Percentiles rank a stretch among this genome's conserved stretches.
Conservation (phyloP, 2,888 invertebrate species). For the Philhelius pedissequus region DNA sequence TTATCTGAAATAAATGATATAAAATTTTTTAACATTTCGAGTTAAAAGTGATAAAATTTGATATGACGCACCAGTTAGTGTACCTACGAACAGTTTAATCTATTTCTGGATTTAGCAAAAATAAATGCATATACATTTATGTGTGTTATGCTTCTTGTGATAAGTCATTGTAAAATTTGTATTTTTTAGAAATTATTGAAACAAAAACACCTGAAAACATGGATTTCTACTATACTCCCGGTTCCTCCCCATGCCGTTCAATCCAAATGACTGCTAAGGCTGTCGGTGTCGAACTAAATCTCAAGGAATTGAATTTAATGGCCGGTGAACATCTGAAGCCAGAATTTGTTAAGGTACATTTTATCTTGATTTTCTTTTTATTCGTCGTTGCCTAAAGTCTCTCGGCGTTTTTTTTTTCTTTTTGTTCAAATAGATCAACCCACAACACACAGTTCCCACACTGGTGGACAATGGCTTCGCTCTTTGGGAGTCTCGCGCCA, state of each 20-base stretch:
- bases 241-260: conserved; percentile 84
- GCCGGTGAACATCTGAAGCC: conserved; percentile 84
- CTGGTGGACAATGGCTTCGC: conserved; percentile 89
- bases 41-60: not conserved
- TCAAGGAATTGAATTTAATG: conserved; percentile 82
- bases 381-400: not conserved
- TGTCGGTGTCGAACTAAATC: conserved; percentile 83
- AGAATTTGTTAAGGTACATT: conserved; percentile 83
- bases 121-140: conserved; percentile 75
- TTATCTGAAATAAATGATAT: too few relatives aligned
- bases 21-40: too few relatives aligned
- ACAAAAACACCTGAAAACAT: conserved; percentile 72
- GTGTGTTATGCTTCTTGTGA: not conserved
- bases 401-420: not conserved
- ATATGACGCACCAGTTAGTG: not conserved
- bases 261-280: conserved; percentile 84
- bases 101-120: not conserved
- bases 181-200: conserved; percentile 19
- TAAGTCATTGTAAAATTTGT: not conserved
- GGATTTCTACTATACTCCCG: conserved; percentile 84
- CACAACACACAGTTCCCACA: conserved; percentile 91
- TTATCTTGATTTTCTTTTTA: not conserved
- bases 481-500: conserved; percentile 92
- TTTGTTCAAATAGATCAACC: conserved; percentile 83
- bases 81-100: not conserved